A percentile compares a stretch with the other conserved stretches of the same genome.
phyloP scores from a whole-genome alignment of 2,797 vertebrate species.

The Megaceryle alcyon region DNA sequence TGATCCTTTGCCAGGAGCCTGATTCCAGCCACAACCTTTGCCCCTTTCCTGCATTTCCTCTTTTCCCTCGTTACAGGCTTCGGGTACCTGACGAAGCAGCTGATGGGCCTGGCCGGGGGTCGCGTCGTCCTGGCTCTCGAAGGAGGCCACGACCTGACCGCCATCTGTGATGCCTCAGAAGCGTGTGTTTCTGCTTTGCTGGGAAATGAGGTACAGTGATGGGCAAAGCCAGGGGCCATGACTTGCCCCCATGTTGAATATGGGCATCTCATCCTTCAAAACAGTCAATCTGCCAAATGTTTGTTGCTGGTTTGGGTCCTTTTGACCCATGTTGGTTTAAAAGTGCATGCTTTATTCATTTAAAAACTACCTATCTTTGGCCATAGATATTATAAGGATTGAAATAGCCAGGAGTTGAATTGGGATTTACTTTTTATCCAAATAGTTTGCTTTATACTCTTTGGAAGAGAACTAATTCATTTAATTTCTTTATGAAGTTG shows the following conservation, averaged over 20 bases:
- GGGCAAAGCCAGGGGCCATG: not conserved
- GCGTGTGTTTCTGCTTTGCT: conserved; percentile 95
- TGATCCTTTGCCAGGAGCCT: conserved; percentile 63
- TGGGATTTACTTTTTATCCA: not conserved
- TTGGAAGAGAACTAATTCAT: not conserved
- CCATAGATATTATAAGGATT: fast-evolving
- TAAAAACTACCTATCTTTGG: not conserved
- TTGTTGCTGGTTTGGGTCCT: not conserved
- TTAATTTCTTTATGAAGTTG: not conserved
- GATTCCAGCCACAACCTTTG: conserved; percentile 26
- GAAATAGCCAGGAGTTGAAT: not conserved
- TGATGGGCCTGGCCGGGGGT: conserved; percentile 95
- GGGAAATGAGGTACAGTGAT: conserved; percentile 90
- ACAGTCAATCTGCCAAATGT: not conserved
- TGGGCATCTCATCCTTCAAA: not conserved
- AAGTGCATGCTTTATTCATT: not conserved
- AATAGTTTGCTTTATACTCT: not conserved
- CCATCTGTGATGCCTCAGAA: conserved; percentile 97
- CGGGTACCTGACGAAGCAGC: conserved; percentile 96
- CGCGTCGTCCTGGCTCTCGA: conserved; percentile 93
- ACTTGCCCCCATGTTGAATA: fast-evolving
- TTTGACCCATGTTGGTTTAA: not conserved
- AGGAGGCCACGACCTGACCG: conserved; percentile 97
- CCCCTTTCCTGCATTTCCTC: conserved; percentile 76
- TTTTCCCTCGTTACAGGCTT: conserved; percentile 84